Percentiles rank a stretch among this genome's conserved stretches.
Conservation (phyloP, 1,140 invertebrate genomes). For the Geopemphigus sp. region DNA sequence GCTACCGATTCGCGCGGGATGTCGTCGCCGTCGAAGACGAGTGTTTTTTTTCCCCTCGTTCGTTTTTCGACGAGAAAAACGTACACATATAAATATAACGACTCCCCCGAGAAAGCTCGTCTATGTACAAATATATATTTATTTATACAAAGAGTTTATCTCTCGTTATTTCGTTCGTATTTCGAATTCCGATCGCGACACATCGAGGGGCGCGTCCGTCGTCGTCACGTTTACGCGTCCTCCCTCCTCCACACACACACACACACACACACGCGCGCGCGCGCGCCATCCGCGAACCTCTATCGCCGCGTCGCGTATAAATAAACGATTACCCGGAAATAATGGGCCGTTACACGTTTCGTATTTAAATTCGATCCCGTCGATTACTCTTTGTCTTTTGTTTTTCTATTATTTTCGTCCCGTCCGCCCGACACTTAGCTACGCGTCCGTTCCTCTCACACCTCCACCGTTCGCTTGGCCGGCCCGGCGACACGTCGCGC, state of each 20-base stretch:
- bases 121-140: neutral
- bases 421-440: too few relatives aligned
- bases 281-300: too few relatives aligned
- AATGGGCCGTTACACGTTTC: slow-evolving; percentile 32
- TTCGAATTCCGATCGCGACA: slow-evolving; percentile 18
- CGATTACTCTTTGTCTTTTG: slow-evolving; percentile 33
- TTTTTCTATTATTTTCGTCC: slow-evolving; percentile 10
- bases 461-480: too few relatives aligned
- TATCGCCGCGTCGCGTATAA: slow-evolving; percentile 17
- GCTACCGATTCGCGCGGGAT: neutral
- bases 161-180: slow-evolving; percentile 22
- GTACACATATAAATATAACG: neutral
- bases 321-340: slow-evolving; percentile 41
- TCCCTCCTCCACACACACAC: too few relatives aligned
- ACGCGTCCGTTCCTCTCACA: too few relatives aligned
- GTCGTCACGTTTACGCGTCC: neutral
- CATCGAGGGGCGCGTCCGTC: neutral
- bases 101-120: too few relatives aligned
- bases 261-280: neutral
- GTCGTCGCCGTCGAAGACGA: neutral
- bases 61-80: neutral
- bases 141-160: too few relatives aligned
- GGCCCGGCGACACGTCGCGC: neutral
- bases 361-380: slow-evolving; percentile 48
- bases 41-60: neutral